Conservation (phyloP, 2,113 vertebrate genomes). For the Eretmochelys imbricata region DNA sequence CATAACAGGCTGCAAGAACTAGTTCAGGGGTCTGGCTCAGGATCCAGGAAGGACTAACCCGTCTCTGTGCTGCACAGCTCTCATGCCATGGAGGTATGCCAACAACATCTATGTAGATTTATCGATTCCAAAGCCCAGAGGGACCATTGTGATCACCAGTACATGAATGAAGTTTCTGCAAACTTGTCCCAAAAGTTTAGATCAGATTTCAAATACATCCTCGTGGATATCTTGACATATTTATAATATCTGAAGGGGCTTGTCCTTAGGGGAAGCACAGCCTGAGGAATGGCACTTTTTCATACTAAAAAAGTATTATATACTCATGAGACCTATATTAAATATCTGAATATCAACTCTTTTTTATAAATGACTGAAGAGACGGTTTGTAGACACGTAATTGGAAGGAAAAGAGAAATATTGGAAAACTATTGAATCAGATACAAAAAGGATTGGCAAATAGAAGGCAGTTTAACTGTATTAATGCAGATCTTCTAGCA, state of each 20-base stretch:
- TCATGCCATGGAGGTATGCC: neutral
- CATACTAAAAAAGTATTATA: slow-evolving; percentile 18
- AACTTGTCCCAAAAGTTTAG: neutral
- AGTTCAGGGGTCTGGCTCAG: neutral
- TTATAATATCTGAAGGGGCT: neutral
- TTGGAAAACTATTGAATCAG: neutral
- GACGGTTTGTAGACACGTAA: neutral
- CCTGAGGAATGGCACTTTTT: slow-evolving; percentile 36
- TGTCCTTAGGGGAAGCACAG: neutral
- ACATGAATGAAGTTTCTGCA: too few relatives aligned
- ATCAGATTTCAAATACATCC: neutral
- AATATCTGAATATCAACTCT: neutral
- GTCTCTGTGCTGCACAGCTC: rapidly evolving
- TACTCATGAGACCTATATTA: slow-evolving; percentile 29
- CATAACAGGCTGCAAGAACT: neutral
- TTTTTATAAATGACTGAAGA: slow-evolving; percentile 4
- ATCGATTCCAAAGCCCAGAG: neutral
- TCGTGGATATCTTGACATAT: neutral
- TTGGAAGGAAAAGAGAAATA: neutral
- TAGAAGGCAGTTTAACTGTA: neutral
- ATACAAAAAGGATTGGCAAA: neutral
- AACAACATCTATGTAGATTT: neutral
- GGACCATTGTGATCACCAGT: neutral
- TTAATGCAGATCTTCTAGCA: neutral
- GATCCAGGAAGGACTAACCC: rapidly evolving